These are phyloP conservation scores for Cryptoprocta ferox DNA, from an alignment of 2,797 vertebrate genomes.

Conservation along the genomic window DNA sequence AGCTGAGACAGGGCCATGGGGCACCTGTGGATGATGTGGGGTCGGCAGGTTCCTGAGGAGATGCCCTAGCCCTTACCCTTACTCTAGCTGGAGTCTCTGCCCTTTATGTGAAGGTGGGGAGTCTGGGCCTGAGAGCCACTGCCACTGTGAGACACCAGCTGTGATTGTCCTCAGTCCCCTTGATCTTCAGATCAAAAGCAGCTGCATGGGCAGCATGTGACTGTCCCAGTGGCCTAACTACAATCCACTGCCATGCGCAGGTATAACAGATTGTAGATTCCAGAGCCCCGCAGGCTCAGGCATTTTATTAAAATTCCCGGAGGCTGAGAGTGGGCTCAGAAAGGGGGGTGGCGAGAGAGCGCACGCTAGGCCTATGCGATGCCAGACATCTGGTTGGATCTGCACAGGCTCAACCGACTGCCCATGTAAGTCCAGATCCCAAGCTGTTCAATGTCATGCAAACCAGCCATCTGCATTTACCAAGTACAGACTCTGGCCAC, in stretches of 20 bases:
- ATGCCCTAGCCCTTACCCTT: background rate
- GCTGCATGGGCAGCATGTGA: background rate
- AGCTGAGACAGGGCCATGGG: background rate
- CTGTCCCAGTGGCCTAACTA: background rate
- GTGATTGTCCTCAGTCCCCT: background rate
- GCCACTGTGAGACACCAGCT: background rate
- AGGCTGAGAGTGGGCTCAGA: background rate
- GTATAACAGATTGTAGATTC: background rate
- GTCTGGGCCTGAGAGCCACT: background rate
- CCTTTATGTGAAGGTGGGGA: background rate
- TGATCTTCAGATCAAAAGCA: constrained; percentile 39
- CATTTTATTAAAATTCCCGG: background rate
- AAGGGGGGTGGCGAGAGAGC: background rate
- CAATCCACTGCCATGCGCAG: background rate
- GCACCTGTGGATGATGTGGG: background rate
- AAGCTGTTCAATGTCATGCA: constrained; percentile 29
- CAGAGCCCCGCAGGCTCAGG: background rate
- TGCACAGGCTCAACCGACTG: constrained; percentile 18
- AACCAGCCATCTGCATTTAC: constrained; percentile 52
- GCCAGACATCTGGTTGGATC: constrained; percentile 3
- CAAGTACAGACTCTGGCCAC: background rate
- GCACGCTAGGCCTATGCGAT: background rate
- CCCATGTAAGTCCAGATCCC: background rate
- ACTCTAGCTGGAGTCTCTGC: background rate
- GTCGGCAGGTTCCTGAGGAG: background rate